These are phyloP conservation scores for Tiphia femorata DNA, from an alignment of 2,888 invertebrate genomes.

Conservation along the genomic window DNA sequence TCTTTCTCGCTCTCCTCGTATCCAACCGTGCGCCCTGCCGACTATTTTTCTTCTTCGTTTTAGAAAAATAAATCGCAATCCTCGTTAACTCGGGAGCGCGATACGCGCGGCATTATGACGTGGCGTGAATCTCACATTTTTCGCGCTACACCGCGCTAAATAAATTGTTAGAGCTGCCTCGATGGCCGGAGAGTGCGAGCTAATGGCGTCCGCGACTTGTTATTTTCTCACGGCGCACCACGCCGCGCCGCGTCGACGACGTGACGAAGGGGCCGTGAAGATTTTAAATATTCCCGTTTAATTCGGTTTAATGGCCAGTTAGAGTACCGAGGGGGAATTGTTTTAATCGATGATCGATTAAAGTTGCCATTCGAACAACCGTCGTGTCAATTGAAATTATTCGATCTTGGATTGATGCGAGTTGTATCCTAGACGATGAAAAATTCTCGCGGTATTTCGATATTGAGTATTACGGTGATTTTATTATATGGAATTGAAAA, in stretches of 20 bases:
- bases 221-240: too few relatives aligned
- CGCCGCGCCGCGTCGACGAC: too few relatives aligned
- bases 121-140: too few relatives aligned
- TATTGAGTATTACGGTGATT: not conserved
- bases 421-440: not conserved
- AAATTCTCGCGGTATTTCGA: not conserved
- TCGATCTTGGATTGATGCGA: not conserved
- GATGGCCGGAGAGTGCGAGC: not conserved
- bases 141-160: conserved; percentile 1
- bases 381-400: not conserved
- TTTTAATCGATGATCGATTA: not conserved
- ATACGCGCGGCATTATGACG: too few relatives aligned
- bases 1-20: not conserved
- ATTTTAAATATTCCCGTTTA: not conserved
- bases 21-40: conserved; percentile 7
- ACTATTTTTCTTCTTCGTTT: conserved; percentile 17
- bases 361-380: not conserved
- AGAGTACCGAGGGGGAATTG: not conserved
- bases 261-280: too few relatives aligned
- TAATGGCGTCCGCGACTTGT: not conserved
- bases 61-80: conserved; percentile 28
- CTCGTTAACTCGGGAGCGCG: conserved; percentile 31
- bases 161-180: not conserved
- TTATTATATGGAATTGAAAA: not conserved
- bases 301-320: not conserved